These are phyloP conservation scores for Triplophysa siluroides DNA, from an alignment of 2,113 vertebrate genomes.

Conservation along the genomic window DNA sequence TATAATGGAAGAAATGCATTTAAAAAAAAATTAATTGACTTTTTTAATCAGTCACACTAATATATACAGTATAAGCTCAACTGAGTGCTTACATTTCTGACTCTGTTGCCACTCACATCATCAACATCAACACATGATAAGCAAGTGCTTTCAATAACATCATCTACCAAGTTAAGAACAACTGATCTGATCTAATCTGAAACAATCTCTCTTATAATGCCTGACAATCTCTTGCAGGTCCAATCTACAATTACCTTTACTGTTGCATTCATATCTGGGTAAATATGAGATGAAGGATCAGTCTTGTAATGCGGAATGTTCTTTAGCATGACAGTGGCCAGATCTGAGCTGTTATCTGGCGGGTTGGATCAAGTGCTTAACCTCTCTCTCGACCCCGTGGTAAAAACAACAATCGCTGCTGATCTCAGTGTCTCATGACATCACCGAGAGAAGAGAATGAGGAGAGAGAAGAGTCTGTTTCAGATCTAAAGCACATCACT, in stretches of 20 bases:
- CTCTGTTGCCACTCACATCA: neutral
- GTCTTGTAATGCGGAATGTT: conserved; percentile 67
- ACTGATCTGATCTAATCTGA: neutral
- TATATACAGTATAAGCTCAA: neutral
- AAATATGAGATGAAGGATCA: conserved; percentile 50
- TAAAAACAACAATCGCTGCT: conserved; percentile 73
- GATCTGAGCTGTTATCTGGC: conserved; percentile 69
- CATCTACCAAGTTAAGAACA: neutral
- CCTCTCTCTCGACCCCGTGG: conserved; percentile 68
- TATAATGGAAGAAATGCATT: too few relatives aligned
- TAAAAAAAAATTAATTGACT: too few relatives aligned
- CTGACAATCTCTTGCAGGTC: neutral
- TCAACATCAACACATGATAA: conserved; percentile 22
- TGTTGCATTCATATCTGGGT: conserved; percentile 56
- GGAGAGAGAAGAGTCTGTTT: conserved; percentile 48
- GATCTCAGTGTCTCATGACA: conserved; percentile 68
- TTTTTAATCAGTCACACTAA: neutral
- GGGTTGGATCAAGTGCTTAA: conserved; percentile 76
- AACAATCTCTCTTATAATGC: neutral
- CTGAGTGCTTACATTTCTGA: neutral
- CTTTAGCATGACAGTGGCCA: conserved; percentile 64
- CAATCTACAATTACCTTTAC: conserved; percentile 53
- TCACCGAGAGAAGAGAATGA: conserved; percentile 38
- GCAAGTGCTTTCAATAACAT: neutral
- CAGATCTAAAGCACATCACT: conserved; percentile 55